phyloP scores from a whole-genome alignment of 2,113 vertebrate species.

The Pygoscelis adeliae region DNA sequence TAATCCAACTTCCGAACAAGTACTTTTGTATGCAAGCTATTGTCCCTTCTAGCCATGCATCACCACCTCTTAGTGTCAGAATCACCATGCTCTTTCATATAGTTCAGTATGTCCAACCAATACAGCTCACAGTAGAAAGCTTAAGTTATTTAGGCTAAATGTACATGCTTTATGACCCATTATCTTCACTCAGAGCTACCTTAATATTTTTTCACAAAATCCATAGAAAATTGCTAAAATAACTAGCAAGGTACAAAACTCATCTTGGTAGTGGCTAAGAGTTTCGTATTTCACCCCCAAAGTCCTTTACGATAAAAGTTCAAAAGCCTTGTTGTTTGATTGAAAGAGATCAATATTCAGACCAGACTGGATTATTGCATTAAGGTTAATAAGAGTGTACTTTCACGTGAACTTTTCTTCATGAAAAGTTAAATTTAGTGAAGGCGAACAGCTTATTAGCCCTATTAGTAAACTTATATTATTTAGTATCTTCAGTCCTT shows the following conservation, averaged over 20 bases:
- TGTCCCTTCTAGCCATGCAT: not conserved
- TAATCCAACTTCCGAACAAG: not conserved
- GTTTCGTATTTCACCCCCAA: not conserved
- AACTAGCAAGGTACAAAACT: not conserved
- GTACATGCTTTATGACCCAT: not conserved
- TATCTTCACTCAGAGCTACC: not conserved
- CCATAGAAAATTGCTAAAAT: not conserved
- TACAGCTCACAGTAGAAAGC: not conserved
- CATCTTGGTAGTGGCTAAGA: not conserved
- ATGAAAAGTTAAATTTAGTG: not conserved
- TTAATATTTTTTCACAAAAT: not conserved
- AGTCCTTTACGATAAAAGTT: not conserved
- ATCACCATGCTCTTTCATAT: not conserved
- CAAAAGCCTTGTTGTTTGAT: not conserved
- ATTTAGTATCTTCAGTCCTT: not conserved
- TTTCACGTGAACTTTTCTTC: not conserved
- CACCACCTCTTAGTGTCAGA: not conserved
- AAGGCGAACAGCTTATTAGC: not conserved
- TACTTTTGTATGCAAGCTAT: not conserved
- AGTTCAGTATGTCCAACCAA: not conserved
- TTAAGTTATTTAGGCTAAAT: not conserved
- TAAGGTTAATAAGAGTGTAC: not conserved
- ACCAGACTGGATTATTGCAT: not conserved
- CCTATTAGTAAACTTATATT: not conserved
- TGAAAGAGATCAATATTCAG: not conserved